A percentile compares a stretch with the other conserved stretches of the same genome.
These are phyloP conservation scores for Drosophila pallidifrons DNA, from an alignment of 1,140 invertebrate genomes.

Conservation along the genomic window DNA sequence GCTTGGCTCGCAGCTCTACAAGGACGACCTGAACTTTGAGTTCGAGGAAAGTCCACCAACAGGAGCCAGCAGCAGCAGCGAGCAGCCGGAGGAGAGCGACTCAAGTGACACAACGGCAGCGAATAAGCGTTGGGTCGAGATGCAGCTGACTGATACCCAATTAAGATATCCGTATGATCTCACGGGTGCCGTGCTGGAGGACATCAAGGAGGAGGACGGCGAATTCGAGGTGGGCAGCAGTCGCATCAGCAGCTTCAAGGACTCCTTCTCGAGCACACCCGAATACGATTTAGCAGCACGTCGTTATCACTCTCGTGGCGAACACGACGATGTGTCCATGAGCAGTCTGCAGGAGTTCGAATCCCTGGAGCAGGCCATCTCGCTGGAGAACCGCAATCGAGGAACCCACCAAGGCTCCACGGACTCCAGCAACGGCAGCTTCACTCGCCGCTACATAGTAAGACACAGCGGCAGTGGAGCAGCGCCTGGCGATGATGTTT, in stretches of 20 bases:
- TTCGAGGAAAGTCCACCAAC: slow-evolving; percentile 90
- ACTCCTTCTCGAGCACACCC: slow-evolving; percentile 92
- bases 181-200: slow-evolving; percentile 93
- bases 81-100: slow-evolving; percentile 85
- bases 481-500: slow-evolving; percentile 94
- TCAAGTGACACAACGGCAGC: slow-evolving; percentile 89
- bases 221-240: slow-evolving; percentile 93
- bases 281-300: slow-evolving; percentile 93
- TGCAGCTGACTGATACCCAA: slow-evolving; percentile 91
- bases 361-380: slow-evolving; percentile 92
- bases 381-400: slow-evolving; percentile 88
- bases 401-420: slow-evolving; percentile 88
- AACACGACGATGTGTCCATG: slow-evolving; percentile 96
- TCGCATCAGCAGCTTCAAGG: slow-evolving; percentile 91
- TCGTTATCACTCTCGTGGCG: slow-evolving; percentile 92
- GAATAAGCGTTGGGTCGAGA: slow-evolving; percentile 94
- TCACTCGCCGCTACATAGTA: slow-evolving; percentile 88
- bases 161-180: slow-evolving; percentile 89
- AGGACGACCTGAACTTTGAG: slow-evolving; percentile 88
- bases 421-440: slow-evolving; percentile 92
- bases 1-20: slow-evolving; percentile 86
- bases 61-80: slow-evolving; percentile 84
- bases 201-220: slow-evolving; percentile 96
- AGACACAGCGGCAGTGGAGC: slow-evolving; percentile 86
- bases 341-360: slow-evolving; percentile 98